Evolutionary conservation across 1,140 invertebrate genomes (phyloP).

Genomic region (Aphelinus atriplicis): DNA sequence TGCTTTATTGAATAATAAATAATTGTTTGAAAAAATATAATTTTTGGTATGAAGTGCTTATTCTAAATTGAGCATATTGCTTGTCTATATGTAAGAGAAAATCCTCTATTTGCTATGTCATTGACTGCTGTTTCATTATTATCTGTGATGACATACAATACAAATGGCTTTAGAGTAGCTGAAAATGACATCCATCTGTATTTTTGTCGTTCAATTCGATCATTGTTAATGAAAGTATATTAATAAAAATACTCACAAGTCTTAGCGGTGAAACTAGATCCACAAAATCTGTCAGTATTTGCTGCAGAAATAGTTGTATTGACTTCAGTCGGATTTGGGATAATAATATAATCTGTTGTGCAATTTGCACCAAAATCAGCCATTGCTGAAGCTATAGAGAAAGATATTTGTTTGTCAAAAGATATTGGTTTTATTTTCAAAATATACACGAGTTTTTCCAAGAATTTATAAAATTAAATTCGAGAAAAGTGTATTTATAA

Average conservation of each 20-base stretch:
- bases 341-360: constrained; percentile 77
- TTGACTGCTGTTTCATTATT: constrained; percentile 44
- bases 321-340: constrained; percentile 73
- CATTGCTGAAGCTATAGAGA: constrained; percentile 59
- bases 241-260: constrained; percentile 67
- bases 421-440: too few relatives aligned
- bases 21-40: constrained; percentile 32
- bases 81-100: constrained; percentile 76
- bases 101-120: constrained; percentile 78
- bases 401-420: too few relatives aligned
- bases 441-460: too few relatives aligned
- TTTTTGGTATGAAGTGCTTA: constrained; percentile 21
- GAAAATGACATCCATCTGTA: constrained; percentile 51
- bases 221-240: too few relatives aligned
- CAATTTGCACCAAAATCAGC: constrained; percentile 70
- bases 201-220: not conserved
- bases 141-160: constrained; percentile 77
- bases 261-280: constrained; percentile 73
- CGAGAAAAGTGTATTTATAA: not conserved
- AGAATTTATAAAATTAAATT: too few relatives aligned
- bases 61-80: constrained; percentile 67
- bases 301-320: constrained; percentile 45
- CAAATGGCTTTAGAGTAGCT: constrained; percentile 76
- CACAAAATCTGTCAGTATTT: constrained; percentile 77
- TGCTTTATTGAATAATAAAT: constrained; percentile 16